phyloP scores from a whole-genome alignment of 2,797 vertebrate species.

The Acestrorhynchus altus region DNA sequence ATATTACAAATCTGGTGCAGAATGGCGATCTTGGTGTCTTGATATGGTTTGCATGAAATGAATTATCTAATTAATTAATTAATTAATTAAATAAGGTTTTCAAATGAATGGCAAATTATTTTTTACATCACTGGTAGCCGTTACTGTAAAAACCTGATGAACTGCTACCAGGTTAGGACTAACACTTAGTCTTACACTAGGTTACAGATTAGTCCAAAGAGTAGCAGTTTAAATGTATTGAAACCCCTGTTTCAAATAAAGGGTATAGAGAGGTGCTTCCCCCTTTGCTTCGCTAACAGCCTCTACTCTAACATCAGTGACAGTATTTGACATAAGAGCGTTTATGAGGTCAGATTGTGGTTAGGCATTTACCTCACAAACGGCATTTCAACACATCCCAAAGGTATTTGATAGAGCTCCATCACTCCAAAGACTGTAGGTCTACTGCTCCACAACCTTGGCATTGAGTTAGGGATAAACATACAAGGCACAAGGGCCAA shows the following conservation, averaged over 20 bases:
- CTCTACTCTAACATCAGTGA: neutral
- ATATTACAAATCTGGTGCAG: no score
- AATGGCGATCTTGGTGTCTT: no score
- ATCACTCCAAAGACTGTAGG: neutral
- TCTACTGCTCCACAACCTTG: neutral
- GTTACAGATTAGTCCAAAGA: neutral
- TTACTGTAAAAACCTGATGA: no score
- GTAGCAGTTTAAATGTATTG: neutral
- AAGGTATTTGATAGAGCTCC: neutral
- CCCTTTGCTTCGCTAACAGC: neutral
- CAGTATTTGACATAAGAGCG: neutral
- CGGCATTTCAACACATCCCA: neutral
- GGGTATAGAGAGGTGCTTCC: neutral
- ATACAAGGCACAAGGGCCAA: neutral
- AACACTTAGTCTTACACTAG: no score
- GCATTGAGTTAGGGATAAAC: neutral
- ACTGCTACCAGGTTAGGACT: no score
- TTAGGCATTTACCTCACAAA: neutral
- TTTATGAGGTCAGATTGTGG: neutral
- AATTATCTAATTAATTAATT: no score
- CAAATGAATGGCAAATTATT: no score
- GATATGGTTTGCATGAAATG: no score
- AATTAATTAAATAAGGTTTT: no score
- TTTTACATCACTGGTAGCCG: no score
- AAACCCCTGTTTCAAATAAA: neutral